Conservation (phyloP, 1,140 invertebrate species). For the Macrocentrus cingulum region DNA sequence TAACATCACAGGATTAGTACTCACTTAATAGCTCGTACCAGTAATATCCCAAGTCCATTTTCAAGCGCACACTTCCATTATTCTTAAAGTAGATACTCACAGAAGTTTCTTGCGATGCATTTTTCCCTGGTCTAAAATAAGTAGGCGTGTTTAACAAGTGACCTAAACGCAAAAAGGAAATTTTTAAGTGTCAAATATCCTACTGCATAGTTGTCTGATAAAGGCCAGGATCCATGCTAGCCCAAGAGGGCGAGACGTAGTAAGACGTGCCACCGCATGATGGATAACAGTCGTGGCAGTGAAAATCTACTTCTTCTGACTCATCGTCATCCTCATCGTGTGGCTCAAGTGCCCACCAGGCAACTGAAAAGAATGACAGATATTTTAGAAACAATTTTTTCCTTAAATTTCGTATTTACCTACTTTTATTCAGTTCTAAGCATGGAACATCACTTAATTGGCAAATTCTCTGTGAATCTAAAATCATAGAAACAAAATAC, state of each 20-base stretch:
- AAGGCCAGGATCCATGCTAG: not conserved
- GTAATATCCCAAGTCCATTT: slow-evolving; percentile 45
- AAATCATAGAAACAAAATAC: no score
- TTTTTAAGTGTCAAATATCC: slow-evolving; percentile 16
- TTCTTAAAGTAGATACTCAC: slow-evolving; percentile 46
- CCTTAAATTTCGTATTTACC: no score
- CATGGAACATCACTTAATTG: no score
- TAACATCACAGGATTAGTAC: no score
- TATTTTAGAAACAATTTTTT: not conserved
- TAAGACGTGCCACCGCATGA: slow-evolving; percentile 36
- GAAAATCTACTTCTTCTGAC: slow-evolving; percentile 17
- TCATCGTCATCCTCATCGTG: slow-evolving; percentile 21
- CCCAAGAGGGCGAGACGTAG: slow-evolving; percentile 24
- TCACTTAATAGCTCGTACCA: slow-evolving; percentile 57
- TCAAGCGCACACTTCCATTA: slow-evolving; percentile 37
- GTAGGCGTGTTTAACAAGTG: slow-evolving; percentile 5
- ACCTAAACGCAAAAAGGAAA: slow-evolving; percentile 2
- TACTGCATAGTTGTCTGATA: slow-evolving; percentile 32
- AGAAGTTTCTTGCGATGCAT: slow-evolving; percentile 35
- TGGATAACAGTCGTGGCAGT: slow-evolving; percentile 38
- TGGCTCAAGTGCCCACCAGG: slow-evolving; percentile 35
- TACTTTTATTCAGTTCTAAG: no score
- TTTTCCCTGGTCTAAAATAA: slow-evolving; percentile 24
- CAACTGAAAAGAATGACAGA: slow-evolving; percentile 26
- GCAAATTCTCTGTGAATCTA: no score